phyloP scores from a whole-genome alignment of 2,113 vertebrate species.

The Halichoerus grypus region DNA sequence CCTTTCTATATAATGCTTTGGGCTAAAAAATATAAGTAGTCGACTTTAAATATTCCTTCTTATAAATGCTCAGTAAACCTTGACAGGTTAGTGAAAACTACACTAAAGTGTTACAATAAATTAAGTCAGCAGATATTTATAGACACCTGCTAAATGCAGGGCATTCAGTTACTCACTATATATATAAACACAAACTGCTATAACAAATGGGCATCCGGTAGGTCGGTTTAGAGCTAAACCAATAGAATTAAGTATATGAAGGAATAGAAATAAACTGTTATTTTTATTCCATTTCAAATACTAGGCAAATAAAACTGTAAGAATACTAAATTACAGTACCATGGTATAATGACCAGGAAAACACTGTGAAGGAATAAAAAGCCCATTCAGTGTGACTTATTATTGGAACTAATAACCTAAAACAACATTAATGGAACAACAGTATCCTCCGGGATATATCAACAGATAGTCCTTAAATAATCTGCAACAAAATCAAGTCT shows the following conservation, averaged over 20 bases:
- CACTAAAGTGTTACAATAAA: neutral
- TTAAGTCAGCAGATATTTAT: conserved; percentile 30
- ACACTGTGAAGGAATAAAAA: neutral
- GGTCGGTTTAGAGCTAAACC: neutral
- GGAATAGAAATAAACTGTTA: neutral
- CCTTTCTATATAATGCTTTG: conserved; percentile 25
- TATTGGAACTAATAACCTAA: neutral
- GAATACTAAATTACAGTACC: neutral
- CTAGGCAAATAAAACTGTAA: neutral
- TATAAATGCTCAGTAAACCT: conserved; percentile 23
- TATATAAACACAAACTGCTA: neutral
- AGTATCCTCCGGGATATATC: neutral
- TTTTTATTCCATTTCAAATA: neutral
- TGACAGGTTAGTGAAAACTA: conserved; percentile 20
- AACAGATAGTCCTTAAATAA: neutral
- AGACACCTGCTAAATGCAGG: neutral
- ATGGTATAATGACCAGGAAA: neutral
- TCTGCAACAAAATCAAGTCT: neutral
- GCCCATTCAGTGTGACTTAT: neutral
- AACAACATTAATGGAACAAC: neutral
- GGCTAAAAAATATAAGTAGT: neutral
- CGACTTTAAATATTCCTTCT: conserved; percentile 49
- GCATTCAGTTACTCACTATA: neutral
- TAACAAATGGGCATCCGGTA: neutral
- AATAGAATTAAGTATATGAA: neutral